phyloP scores from a whole-genome alignment of 2,888 invertebrate genomes.

The Athalia cordata region DNA sequence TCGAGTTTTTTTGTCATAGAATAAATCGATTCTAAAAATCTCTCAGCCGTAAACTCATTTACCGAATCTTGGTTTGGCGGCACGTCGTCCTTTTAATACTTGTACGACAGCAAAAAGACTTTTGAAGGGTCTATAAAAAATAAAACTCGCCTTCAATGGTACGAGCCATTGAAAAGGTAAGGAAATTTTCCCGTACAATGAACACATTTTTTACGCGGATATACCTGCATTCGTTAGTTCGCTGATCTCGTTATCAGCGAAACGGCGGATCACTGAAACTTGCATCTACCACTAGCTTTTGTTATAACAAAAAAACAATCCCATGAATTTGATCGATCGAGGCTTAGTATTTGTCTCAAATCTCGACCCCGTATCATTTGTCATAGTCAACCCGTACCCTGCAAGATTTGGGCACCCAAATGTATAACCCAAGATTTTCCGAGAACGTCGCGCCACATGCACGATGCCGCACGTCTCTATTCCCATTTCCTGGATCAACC shows the following conservation, averaged over 20 bases:
- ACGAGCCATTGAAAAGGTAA: neutral
- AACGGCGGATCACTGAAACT: neutral
- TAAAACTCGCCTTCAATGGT: neutral
- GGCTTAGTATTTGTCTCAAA: neutral
- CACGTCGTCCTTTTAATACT: slow-evolving; percentile 2
- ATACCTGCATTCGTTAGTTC: neutral
- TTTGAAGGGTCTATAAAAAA: slow-evolving; percentile 6
- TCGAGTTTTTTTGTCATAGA: neutral
- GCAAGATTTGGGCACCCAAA: neutral
- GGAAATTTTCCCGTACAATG: neutral
- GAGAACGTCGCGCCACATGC: neutral
- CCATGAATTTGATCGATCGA: neutral
- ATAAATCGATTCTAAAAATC: slow-evolving; percentile 23
- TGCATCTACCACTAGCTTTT: neutral
- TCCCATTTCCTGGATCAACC: slow-evolving; percentile 23
- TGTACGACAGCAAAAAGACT: neutral
- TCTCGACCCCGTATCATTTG: slow-evolving; percentile 6
- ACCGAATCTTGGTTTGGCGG: neutral
- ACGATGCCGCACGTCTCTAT: neutral
- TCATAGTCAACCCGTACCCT: neutral
- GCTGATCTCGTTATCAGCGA: neutral
- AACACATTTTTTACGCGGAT: neutral
- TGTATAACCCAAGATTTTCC: neutral
- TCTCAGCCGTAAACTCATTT: slow-evolving; percentile 17
- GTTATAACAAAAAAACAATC: neutral